A percentile compares a stretch with the other conserved stretches of the same genome.
Evolutionary conservation across 2,797 vertebrate genomes (phyloP).

Genomic region (Argyrosomus regius): DNA sequence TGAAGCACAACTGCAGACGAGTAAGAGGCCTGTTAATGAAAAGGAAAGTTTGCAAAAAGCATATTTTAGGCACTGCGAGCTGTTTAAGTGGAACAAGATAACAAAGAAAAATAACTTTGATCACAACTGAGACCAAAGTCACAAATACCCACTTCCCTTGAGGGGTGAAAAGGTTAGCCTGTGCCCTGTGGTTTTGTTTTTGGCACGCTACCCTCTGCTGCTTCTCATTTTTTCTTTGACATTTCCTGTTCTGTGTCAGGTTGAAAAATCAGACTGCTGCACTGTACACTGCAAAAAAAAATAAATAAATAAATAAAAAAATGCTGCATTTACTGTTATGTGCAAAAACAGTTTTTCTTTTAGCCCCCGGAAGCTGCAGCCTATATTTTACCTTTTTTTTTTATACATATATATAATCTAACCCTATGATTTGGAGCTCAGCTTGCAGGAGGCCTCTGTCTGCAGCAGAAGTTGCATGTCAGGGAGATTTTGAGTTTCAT

Average conservation of each 20-base stretch:
- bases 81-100: constrained; percentile 15
- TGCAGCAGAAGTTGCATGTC: constrained; percentile 26
- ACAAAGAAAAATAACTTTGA: constrained; percentile 18
- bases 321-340: constrained; percentile 16
- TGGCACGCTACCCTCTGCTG: constrained; percentile 74
- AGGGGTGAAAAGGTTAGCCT: constrained; percentile 85
- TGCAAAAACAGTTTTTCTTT: neutral
- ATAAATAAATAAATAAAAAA: too few relatives aligned
- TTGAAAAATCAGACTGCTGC: constrained; percentile 41
- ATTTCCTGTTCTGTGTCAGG: constrained; percentile 79
- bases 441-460: constrained; percentile 18
- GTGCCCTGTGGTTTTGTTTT: constrained; percentile 80
- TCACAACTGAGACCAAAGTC: constrained; percentile 32
- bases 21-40: neutral
- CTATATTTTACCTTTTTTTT: constrained; percentile 29
- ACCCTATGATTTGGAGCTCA: constrained; percentile 54
- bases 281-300: constrained; percentile 17
- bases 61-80: neutral
- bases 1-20: neutral
- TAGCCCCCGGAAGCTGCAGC: constrained; percentile 6
- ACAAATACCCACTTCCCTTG: constrained; percentile 65
- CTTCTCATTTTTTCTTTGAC: constrained; percentile 78
- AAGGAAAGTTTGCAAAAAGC: neutral
- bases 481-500: constrained; percentile 14
- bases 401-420: constrained; percentile 13